Base-by-base conservation (phyloP, 2,113 vertebrate species). In the Rhagologus leucostigma region DNA sequence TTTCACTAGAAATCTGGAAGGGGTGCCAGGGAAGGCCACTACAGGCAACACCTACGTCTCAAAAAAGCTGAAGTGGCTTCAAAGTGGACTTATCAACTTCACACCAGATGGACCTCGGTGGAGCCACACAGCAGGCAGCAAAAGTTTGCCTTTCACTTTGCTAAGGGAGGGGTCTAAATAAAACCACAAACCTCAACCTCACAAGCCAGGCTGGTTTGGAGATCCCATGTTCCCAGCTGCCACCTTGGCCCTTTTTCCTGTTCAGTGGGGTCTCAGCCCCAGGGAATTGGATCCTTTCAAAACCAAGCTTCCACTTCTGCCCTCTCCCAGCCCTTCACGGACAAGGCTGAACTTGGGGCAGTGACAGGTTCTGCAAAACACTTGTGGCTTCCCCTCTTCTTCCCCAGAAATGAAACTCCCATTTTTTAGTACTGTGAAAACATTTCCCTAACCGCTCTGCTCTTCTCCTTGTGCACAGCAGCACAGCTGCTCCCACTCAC, bases 401-500 rank as follows among this genome's bases (percentile, higher is more conserved):
- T 62, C 71, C 64, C 30, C 68, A 78, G 56, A 90, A 84, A 92
- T 16, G 23, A 73, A 93, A 78, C 6, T 9, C 86, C 75, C 50
- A 71, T 92, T 70, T 76, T 77, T 92, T 13, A 53, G 50, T 22
- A 71, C 56, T 42, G 49, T 84, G 64, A 87, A 93, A 96, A 70
- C 39, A 60, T 63, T 92, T 60, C 89, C 76, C 60, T 63, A 67
- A 77, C 41, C 0, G 0, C 81, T 93, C 84, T 19, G 62, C 89
- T 95, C 71, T 85, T 53, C 53, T 88, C 47, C 41, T 29, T 47
- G 71, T 73, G 37, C 1, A 1, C 50, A 84, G 86, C 76, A 90
- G 83, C 86, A 87, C 94, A 96, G 93, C 95, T 97, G 94, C 76
- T 97, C 84, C 52, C 69, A 92, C 73, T 93, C 84, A 89, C 29